Evolutionary conservation across 2,888 invertebrate genomes (phyloP), one percentile per base, ranked within the genome.

Genomic region (Plemyria rubiginata): DNA sequence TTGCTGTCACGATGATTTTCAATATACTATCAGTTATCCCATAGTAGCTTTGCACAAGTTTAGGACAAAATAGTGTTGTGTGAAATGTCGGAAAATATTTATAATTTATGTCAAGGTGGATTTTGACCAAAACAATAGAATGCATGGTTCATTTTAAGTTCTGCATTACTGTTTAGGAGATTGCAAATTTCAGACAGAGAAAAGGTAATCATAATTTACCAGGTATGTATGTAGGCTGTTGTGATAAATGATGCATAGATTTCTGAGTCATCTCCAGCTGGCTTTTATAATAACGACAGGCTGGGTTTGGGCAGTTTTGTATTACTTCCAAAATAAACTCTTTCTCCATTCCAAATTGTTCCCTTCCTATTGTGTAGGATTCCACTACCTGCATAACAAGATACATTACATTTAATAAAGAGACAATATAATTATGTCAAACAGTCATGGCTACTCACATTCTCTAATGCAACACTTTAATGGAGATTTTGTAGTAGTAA

Each of bases 311-410:
- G 76, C 97, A 97, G 73, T 97, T 97, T 81, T 97, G 97, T 13
- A 97, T 97, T 29, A 97, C 97, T 87, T 97, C 97, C 58, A 97
- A 94, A 54, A 97, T 97, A 76, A 97, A 97, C 78, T 97, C 97
- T 77, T 97, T 97, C 82, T 97, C 97, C 97, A 97, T 97, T 54
- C 96, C 96, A 89, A 96, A 96, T 80, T 96, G 96, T 80, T 96
- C 96, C 62, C 96, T 90, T 9, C 96, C 96, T 81, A 97, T 96
- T 68, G 97, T 97, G 75, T 97, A 97, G 2, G 97, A 97, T 81
- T 97, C 97, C 88, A 97, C 96, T 36, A 96, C 95, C 95, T 95
- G 70, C 67, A 53, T 38, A 54, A 38, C 11, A 38, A 12, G 38
- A 15, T 5, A n/a, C 12, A 41, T 32, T 61, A 22, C 22, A 22